Evolutionary conservation across 2,113 vertebrate genomes (phyloP), one percentile per base, ranked within the genome.

Genomic region (Ochotona curzoniae): DNA sequence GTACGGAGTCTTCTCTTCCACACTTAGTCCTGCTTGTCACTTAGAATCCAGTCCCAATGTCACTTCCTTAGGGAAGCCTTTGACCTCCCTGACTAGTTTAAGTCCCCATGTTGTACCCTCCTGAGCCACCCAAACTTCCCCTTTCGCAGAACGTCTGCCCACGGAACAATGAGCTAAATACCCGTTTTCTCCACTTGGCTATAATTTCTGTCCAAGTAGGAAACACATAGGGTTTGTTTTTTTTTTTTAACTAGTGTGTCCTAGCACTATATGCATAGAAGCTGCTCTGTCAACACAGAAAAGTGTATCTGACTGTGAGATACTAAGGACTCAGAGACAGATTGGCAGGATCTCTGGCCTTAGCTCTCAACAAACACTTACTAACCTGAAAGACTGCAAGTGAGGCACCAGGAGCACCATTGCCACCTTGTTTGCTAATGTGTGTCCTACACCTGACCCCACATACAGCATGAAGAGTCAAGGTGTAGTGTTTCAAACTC

Each of bases 11-110:
- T 25, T 70, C 78, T 93, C 44, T 76, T 70, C 64, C 47, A 69
- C 13, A 47, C 38, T 90, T 51, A 13, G n/a, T 87, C 44, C n/a
- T 3, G 9, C n/a, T 90, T 87, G 74, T 75, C 87, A 66, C 2
- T 87, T 90, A 54, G 81, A 60, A 91, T 91, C 96, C 94, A 93
- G 63, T 38, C 84, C 25, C 35, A 94, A 93, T 93, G 91, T 91
- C 88, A 96, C 89, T 96, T 96, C 94, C 96, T 87, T 63, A 93
- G 44, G 84, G 90, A 89, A 95, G 61, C 76, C 87, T 91, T 90
- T 96, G 92, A 95, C 94, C 96, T 96, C 81, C 0, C 28, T 95
- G 69, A 74, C 93, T 73, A 95, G 95, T 89, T 93, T 82, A 95
- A 78, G 91, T 89, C 71, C 76, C 63, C n/a, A 26, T 30, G 61